These are phyloP conservation scores for Acanthurus lineatus DNA, from an alignment of 2,797 vertebrate species.

Conservation along the genomic window DNA sequence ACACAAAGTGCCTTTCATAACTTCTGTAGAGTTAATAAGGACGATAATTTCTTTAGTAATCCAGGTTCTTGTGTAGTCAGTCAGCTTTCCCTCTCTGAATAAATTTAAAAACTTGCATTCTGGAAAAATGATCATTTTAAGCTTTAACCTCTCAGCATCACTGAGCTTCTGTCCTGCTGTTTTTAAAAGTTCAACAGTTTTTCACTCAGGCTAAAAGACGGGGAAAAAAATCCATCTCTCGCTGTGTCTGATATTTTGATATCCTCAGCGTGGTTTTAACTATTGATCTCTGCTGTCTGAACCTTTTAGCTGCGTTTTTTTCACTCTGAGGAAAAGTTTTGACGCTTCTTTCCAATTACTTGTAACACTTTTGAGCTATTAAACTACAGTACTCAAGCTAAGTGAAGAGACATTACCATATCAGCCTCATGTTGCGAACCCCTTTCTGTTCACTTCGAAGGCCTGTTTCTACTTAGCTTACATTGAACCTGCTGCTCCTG, in stretches of 20 bases:
- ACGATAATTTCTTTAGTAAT: too few relatives aligned
- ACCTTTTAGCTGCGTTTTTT: neutral
- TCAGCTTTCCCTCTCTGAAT: too few relatives aligned
- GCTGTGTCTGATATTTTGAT: constrained; percentile 15
- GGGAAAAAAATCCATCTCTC: constrained; percentile 16
- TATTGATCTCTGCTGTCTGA: too few relatives aligned
- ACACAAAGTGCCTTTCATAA: too few relatives aligned
- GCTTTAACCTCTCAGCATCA: constrained; percentile 8
- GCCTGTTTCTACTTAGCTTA: neutral
- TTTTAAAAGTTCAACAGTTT: constrained; percentile 17
- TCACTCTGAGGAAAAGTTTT: neutral
- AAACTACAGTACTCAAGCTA: neutral
- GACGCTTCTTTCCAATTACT: neutral
- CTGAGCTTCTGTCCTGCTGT: constrained; percentile 8
- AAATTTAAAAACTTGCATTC: too few relatives aligned
- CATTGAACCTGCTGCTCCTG: too few relatives aligned
- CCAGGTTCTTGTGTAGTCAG: too few relatives aligned
- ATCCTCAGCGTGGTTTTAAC: too few relatives aligned
- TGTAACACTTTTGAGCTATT: neutral
- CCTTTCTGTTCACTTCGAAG: neutral
- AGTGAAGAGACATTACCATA: neutral
- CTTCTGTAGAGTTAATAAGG: too few relatives aligned
- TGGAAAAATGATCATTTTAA: constrained; percentile 1
- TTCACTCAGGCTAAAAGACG: neutral
- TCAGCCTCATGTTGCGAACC: neutral